Conservation (phyloP, 2,888 invertebrate species). For the Subacronicta megacephala region DNA sequence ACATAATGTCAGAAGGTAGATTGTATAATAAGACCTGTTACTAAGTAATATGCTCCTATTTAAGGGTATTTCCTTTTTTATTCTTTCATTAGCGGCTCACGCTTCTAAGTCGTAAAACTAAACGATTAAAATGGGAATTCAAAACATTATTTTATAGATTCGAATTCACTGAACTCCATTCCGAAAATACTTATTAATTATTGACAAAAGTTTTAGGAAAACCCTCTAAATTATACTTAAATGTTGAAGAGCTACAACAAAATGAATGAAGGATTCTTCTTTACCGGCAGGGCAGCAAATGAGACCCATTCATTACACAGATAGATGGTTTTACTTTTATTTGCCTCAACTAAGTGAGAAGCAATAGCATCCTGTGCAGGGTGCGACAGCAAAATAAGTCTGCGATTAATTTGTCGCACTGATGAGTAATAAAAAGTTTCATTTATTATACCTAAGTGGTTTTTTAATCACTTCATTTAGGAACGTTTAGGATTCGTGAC, state of each 20-base stretch:
- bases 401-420: slow-evolving; percentile 32
- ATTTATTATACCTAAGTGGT: slow-evolving; percentile 12
- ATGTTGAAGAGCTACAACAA: slow-evolving; percentile 16
- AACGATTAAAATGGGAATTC: no score
- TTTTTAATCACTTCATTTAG: no score
- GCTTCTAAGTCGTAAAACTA: no score
- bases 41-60: no score
- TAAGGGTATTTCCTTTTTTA: no score
- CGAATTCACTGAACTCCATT: neutral
- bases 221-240: slow-evolving; percentile 2
- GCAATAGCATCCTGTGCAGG: slow-evolving; percentile 82
- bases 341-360: slow-evolving; percentile 75
- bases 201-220: neutral
- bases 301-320: slow-evolving; percentile 73
- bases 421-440: slow-evolving; percentile 14
- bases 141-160: no score
- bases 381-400: slow-evolving; percentile 67
- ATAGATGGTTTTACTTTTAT: slow-evolving; percentile 76
- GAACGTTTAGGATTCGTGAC: no score
- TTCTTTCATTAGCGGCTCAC: no score
- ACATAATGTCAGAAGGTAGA: slow-evolving; percentile 2
- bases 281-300: slow-evolving; percentile 32
- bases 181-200: slow-evolving; percentile 15
- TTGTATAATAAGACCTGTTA: no score
- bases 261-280: slow-evolving; percentile 36